Base-by-base conservation (phyloP, 2,888 invertebrate species). In the Limnephilus lunatus region DNA sequence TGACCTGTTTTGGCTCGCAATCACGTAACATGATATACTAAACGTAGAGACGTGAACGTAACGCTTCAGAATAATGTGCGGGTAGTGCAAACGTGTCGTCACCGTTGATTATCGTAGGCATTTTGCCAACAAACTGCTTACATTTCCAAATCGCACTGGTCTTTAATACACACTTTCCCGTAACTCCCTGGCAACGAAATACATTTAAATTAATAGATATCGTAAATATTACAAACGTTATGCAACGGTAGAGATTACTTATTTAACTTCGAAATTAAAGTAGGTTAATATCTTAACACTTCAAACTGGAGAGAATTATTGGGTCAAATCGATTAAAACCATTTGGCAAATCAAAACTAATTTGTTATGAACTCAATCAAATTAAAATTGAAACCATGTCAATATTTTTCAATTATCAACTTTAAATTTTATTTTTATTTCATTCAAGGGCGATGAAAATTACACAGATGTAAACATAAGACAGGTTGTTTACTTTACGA, bases 1-100 rank as follows among this genome's bases (percentile, higher is more conserved):
- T 68, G 68, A 25, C 68, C 68, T 25, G 25, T 68, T 68, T 68
- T 68, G 68, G 68, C 68, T 68, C 68, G 68, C 68, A 25, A 25
- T 68, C 68, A 25, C 68, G 88, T 80, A 89, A 89, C 39, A 35
- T 35, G 88, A 88, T 88, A 88, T 32, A 31, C n/a, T 31, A 9
- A 30, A 68, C 68, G 35, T 30, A 53, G 19, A 30, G 53, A 30
- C 30, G 39, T 39, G 30, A 48, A 32, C 80, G 9, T n/a, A 80
- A 80, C 80, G 88, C 35, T 12, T 39, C 11, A 35, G 31, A 44
- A 89, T 53, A 44, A 44, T 81, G 25, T 39, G 68, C 35, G 80
- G 32, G 80, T 80, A 89, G 81, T 89, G 88, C 80, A 35, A 89
- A 89, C 31, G 39, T 87, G 87, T 87, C 87, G 87, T 53, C 87